Conservation (phyloP, 2,888 invertebrate species). For the Drosophila melanosoma region DNA sequence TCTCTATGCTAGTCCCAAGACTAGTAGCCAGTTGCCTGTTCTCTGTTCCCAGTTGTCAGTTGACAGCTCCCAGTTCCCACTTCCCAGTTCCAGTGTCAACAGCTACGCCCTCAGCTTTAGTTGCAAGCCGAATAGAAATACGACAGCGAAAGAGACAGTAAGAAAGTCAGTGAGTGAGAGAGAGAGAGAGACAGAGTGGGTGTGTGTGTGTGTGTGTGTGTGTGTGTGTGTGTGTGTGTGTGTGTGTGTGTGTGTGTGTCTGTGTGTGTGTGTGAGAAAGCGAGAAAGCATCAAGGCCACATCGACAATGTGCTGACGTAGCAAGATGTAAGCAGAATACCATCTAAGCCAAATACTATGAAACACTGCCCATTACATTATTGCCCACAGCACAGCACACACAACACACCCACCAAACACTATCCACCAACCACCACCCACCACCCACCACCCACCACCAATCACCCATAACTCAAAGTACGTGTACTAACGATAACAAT, state of each 20-base stretch:
- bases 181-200: background rate
- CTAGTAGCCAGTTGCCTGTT: constrained; percentile 10
- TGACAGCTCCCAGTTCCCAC: constrained; percentile 15
- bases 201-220: background rate
- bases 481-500: constrained; percentile 2
- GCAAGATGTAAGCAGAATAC: constrained; percentile 19
- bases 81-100: constrained; percentile 35
- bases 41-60: constrained; percentile 8
- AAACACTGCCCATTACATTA: background rate
- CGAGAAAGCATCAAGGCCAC: constrained; percentile 6
- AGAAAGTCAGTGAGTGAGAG: background rate
- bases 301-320: constrained; percentile 63
- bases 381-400: background rate
- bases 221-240: background rate
- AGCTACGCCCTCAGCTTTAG: constrained; percentile 33
- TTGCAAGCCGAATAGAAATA: constrained; percentile 38
- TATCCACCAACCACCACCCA: background rate
- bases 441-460: constrained; percentile 4
- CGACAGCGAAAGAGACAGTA: constrained; percentile 17
- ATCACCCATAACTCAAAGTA: constrained; percentile 18
- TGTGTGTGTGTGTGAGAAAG: background rate
- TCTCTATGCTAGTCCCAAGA: background rate
- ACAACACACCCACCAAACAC: background rate
- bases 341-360: background rate
- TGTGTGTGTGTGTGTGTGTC: background rate